A percentile compares a stretch with the other conserved stretches of the same genome.
These are phyloP conservation scores for Aegypius monachus DNA, from an alignment of 2,113 vertebrate species.

Conservation along the genomic window DNA sequence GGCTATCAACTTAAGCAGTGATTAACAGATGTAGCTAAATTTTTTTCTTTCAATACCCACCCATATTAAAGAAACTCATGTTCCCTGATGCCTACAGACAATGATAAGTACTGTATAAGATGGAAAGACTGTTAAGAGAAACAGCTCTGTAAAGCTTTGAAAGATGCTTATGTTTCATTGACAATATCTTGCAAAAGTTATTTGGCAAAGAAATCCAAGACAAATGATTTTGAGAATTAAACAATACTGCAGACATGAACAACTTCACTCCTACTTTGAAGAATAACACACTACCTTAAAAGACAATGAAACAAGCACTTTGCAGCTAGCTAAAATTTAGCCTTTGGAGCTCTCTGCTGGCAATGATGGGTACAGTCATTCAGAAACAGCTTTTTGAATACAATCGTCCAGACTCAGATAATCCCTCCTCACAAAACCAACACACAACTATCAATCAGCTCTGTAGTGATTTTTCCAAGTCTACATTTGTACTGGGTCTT, in stretches of 20 bases:
- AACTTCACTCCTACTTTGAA: not conserved
- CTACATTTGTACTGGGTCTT: not conserved
- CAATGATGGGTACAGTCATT: not conserved
- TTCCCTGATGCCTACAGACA: not conserved
- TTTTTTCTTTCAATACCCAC: not conserved
- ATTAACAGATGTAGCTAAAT: not conserved
- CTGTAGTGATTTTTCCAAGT: not conserved
- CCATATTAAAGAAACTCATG: not conserved
- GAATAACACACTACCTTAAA: not conserved
- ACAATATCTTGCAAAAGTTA: not conserved
- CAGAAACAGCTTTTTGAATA: not conserved
- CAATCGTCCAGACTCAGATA: not conserved
- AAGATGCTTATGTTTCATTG: not conserved
- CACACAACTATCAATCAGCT: not conserved
- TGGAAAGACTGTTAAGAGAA: not conserved
- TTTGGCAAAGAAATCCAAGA: not conserved
- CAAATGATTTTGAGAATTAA: not conserved
- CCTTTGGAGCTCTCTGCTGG: slow-evolving; percentile 56
- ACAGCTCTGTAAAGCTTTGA: not conserved
- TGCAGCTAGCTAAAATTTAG: not conserved
- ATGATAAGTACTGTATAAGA: not conserved
- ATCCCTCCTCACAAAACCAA: not conserved
- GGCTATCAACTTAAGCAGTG: not conserved
- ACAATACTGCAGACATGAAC: not conserved
- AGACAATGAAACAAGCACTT: not conserved